phyloP scores from a whole-genome alignment of 2,888 invertebrate genomes.

The Chironomus tentans region DNA sequence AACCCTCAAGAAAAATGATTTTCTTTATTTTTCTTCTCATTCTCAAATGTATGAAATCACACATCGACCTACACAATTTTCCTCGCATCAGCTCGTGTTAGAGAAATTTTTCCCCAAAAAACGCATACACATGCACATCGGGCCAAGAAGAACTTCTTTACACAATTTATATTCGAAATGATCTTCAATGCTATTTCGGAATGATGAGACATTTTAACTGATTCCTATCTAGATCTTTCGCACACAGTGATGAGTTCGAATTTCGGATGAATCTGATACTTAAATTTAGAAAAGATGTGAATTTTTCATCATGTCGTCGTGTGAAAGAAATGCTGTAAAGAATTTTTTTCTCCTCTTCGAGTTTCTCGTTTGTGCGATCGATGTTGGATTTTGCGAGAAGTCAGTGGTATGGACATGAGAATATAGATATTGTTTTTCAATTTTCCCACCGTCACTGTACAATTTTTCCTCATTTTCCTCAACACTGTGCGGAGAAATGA shows the following conservation, averaged over 20 bases:
- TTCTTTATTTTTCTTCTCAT: background rate
- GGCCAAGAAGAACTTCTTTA: background rate
- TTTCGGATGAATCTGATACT: background rate
- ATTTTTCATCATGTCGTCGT: background rate
- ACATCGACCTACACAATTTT: background rate
- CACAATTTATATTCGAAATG: background rate
- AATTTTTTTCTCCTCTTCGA: background rate
- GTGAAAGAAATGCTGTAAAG: conserved; percentile 10
- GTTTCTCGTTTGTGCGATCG: background rate
- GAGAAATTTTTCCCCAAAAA: background rate
- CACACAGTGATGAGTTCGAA: background rate
- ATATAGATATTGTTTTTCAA: background rate
- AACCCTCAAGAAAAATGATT: background rate
- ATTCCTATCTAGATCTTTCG: too few species aligned
- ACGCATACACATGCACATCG: background rate
- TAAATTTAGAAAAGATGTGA: conserved; percentile 23
- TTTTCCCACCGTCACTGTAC: background rate
- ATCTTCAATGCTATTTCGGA: background rate
- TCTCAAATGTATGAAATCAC: background rate
- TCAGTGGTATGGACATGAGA: background rate
- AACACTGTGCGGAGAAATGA: conserved; percentile 13
- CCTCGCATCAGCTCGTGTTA: background rate
- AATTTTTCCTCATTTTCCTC: conserved; percentile 9
- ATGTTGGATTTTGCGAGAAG: background rate
- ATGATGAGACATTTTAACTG: background rate